A percentile compares a stretch with the other conserved stretches of the same genome.
phyloP scores from a whole-genome alignment of 53 echinoderm and acorn worm genomes.

The Holothuria scabra region DNA sequence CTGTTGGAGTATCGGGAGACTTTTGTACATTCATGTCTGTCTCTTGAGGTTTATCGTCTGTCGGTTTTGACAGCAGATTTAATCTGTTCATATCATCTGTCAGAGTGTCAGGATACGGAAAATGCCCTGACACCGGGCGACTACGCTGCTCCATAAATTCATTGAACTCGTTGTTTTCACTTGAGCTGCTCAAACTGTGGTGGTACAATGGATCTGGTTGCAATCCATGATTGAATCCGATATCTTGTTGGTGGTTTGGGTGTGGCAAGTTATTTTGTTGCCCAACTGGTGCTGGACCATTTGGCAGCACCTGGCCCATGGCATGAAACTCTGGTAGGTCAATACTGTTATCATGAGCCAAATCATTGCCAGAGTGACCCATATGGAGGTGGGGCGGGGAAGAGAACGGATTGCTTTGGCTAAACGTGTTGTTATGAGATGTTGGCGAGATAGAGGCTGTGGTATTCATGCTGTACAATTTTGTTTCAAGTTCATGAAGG shows the following conservation, averaged over 20 bases:
- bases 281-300: slow-evolving; percentile 55
- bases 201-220: slow-evolving; percentile 52
- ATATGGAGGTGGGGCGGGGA: slow-evolving; percentile 70
- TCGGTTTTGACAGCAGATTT: slow-evolving; percentile 73
- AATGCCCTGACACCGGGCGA: slow-evolving; percentile 49
- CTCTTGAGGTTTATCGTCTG: slow-evolving; percentile 59
- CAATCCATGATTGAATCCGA: slow-evolving; percentile 60
- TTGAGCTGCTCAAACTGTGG: slow-evolving; percentile 81
- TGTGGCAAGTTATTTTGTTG: slow-evolving; percentile 51
- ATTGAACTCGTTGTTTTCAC: slow-evolving; percentile 91
- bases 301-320: slow-evolving; percentile 67
- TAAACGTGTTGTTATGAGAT: slow-evolving; percentile 52
- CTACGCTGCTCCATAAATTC: slow-evolving; percentile 44
- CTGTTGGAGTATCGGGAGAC: slow-evolving; percentile 42
- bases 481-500: slow-evolving; percentile 90
- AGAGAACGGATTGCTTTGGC: slow-evolving; percentile 87
- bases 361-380: slow-evolving; percentile 29
- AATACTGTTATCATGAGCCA: slow-evolving; percentile 52
- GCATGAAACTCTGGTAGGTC: slow-evolving; percentile 86
- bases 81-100: slow-evolving; percentile 87
- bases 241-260: slow-evolving; percentile 3
- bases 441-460: slow-evolving; percentile 36
- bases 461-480: slow-evolving; percentile 55
- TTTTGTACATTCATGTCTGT: slow-evolving; percentile 54
- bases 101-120: slow-evolving; percentile 51